phyloP scores from a whole-genome alignment of 2,888 invertebrate species.

The Xanthia icteritia region DNA sequence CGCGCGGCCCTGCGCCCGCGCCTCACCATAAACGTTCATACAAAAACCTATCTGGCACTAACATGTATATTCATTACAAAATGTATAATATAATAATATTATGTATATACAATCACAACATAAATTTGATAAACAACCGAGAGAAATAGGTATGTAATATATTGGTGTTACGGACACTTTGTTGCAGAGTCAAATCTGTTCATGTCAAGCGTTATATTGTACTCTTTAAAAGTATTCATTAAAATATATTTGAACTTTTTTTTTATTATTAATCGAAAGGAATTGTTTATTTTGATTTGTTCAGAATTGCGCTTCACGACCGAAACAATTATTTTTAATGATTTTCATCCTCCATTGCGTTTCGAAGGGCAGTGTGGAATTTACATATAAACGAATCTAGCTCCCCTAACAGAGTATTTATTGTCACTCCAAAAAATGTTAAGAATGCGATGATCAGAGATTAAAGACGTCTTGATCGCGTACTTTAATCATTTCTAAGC shows the following conservation, averaged over 20 bases:
- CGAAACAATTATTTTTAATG: constrained; percentile 54
- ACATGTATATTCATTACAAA: constrained; percentile 90
- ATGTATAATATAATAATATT: constrained; percentile 87
- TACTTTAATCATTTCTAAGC: constrained; percentile 66
- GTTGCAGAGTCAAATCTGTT: constrained; percentile 67
- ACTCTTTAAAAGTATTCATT: constrained; percentile 76
- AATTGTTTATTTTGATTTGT: constrained; percentile 69
- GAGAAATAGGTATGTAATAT: constrained; percentile 78
- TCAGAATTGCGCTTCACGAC: constrained; percentile 61
- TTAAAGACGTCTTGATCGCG: constrained; percentile 66
- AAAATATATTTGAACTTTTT: constrained; percentile 78
- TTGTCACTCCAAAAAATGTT: constrained; percentile 78
- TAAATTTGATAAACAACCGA: constrained; percentile 90
- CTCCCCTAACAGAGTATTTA: constrained; percentile 78
- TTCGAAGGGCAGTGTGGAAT: constrained; percentile 62
- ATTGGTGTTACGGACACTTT: constrained; percentile 82
- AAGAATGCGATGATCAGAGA: constrained; percentile 64
- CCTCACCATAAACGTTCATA: constrained; percentile 84
- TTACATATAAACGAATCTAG: constrained; percentile 74
- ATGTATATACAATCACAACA: constrained; percentile 90
- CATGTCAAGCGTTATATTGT: constrained; percentile 73
- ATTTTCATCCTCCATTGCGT: constrained; percentile 43
- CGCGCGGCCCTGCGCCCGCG: constrained; percentile 51
- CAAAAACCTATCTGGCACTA: constrained; percentile 90
- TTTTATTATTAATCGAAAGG: constrained; percentile 65